Conservation (phyloP, 2,888 invertebrate genomes). For the Ischnus inquisitorius region DNA sequence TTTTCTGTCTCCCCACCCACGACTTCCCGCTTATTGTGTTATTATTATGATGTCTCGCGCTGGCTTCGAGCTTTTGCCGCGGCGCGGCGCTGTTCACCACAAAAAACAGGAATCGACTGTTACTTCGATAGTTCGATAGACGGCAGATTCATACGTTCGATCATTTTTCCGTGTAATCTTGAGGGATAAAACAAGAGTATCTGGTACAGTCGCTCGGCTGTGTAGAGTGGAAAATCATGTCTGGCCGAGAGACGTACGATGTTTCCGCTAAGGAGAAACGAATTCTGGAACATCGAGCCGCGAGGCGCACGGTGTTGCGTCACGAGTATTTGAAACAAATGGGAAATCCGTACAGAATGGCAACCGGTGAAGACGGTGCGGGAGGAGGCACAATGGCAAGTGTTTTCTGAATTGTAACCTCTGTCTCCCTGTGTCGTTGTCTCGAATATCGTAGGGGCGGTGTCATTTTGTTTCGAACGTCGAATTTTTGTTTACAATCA, state of each 20-base stretch:
- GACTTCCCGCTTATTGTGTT: background rate
- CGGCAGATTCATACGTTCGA: conserved; percentile 39
- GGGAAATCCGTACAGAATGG: conserved; percentile 91
- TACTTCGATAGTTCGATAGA: conserved; percentile 27
- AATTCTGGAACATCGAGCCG: conserved; percentile 88
- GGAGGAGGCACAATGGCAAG: conserved; percentile 53
- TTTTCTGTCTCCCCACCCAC: no score
- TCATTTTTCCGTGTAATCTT: background rate
- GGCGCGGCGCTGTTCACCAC: background rate
- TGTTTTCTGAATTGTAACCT: conserved; percentile 46
- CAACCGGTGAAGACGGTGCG: conserved; percentile 88
- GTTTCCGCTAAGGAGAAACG: conserved; percentile 86
- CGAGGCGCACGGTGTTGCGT: conserved; percentile 88
- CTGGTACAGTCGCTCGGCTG: background rate
- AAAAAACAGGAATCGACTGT: background rate
- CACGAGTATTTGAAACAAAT: conserved; percentile 91
- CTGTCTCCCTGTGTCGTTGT: background rate
- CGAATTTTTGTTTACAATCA: background rate
- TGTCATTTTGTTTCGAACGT: background rate
- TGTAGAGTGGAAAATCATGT: conserved; percentile 79
- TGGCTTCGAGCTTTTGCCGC: no score
- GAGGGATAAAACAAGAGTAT: background rate
- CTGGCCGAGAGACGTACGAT: conserved; percentile 86
- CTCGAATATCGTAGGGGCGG: background rate
- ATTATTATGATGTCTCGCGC: background rate